Base-by-base conservation (phyloP, 2,888 invertebrate genomes). In the Apamea sordens region DNA sequence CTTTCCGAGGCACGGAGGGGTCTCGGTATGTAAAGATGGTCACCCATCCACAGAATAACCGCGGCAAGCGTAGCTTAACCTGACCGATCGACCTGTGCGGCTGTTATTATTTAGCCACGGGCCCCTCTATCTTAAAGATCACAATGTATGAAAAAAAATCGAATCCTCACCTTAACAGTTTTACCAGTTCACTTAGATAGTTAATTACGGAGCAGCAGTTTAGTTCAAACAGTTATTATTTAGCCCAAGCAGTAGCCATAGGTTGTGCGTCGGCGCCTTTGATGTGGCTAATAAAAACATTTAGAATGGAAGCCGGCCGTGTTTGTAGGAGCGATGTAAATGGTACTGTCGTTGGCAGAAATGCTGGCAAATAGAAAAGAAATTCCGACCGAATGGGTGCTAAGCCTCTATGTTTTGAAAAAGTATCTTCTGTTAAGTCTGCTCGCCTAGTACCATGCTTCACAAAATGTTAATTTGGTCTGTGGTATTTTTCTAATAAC, bases 231-330 rank as follows among this genome's bases (percentile, higher is more conserved):
- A 64, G 86, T 78, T 86, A 86, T 79, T 88, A 85, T 85, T 85
- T 77, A 85, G 87, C 59, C 21, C 85, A 67, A 32, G 70, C 36
- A 36, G 85, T 84, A 74, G 63, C 69, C 77, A 75, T 87, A 72
- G 85, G 72, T 80, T 74, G 65, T 85, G 67, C 5, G 83, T 68
- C 87, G 87, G 89, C 47, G 41, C 44, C 78, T 88, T 73, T 83
- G 65, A 88, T 83, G 79, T 83, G 64, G 53, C 59, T 83, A 88
- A 88, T 88, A 88, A 88, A 88, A 88, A 89, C 89, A 89, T 88
- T 88, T 81, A 77, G 79, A 80, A 85, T 81, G 50, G 72, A 63
- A 69, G 76, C 82, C 80, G 77, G 41, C 77, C 84, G 73, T 65
- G 78, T 83, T 83, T 79, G 79, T 72, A 68, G 53, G 41, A 41